Percentiles rank a stretch among this genome's conserved stretches.
phyloP scores from a whole-genome alignment of 35 echinoderm and acorn worm species.

The Strongylocentrotus purpuratus region DNA sequence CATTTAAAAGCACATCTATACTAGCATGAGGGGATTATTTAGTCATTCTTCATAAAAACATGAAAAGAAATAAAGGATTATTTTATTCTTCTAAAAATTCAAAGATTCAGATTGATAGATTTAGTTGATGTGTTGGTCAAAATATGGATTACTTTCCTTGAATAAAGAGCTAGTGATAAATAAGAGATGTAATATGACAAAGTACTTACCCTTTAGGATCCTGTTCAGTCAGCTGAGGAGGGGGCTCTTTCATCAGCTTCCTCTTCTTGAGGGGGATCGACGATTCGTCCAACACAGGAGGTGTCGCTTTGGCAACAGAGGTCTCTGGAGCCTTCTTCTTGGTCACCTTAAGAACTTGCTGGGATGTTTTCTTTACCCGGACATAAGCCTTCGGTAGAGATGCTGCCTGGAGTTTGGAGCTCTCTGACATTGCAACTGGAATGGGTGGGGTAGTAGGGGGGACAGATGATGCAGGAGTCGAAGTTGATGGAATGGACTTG shows the following conservation, averaged over 20 bases:
- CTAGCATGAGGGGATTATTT: no score
- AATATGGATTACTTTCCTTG: background rate
- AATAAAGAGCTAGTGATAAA: background rate
- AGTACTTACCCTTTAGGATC: slow-evolving; percentile 4
- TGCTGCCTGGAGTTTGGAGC: slow-evolving; percentile 9
- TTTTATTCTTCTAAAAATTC: no score
- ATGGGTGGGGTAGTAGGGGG: background rate
- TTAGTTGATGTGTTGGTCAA: no score
- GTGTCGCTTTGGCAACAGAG: slow-evolving; percentile 23
- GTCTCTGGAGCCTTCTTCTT: slow-evolving; percentile 47
- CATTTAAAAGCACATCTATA: no score
- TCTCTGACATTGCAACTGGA: background rate
- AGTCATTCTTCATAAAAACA: no score
- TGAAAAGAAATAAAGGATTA: no score
- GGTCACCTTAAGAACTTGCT: slow-evolving; percentile 48
- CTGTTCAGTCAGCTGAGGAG: slow-evolving; percentile 59
- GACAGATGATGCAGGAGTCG: background rate
- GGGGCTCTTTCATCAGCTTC: slow-evolving; percentile 88
- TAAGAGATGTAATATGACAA: background rate
- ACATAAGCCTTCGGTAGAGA: slow-evolving; percentile 32
- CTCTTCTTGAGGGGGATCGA: slow-evolving; percentile 89
- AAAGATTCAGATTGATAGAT: no score
- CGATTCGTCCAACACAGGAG: slow-evolving; percentile 69
- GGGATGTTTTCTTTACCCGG: slow-evolving; percentile 42
- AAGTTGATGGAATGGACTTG: background rate